A percentile compares a stretch with the other conserved stretches of the same genome.
These are phyloP conservation scores for Caenorhabditis briggsae DNA, from an alignment of 1,140 invertebrate genomes.

Conservation along the genomic window DNA sequence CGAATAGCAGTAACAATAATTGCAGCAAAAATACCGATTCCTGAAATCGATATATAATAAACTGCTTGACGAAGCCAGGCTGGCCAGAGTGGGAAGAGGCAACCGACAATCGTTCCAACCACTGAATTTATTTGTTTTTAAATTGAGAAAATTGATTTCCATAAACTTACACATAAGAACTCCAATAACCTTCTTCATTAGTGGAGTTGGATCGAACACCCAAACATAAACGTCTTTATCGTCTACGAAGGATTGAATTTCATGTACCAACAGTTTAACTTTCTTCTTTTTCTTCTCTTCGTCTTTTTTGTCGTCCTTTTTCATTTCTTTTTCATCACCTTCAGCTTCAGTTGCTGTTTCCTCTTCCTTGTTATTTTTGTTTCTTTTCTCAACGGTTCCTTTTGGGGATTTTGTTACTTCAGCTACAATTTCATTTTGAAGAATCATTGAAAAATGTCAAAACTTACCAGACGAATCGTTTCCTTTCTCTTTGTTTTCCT, in stretches of 20 bases:
- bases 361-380: constrained; percentile 78
- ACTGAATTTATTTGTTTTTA: constrained; percentile 80
- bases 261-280: constrained; percentile 73
- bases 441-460: constrained; percentile 75
- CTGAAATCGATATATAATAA: constrained; percentile 94
- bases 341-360: constrained; percentile 34
- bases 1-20: constrained; percentile 89
- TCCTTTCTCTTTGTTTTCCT: constrained; percentile 80
- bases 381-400: constrained; percentile 82
- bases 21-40: constrained; percentile 91
- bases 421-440: constrained; percentile 74
- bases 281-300: constrained; percentile 77
- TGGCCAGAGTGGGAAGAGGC: constrained; percentile 98
- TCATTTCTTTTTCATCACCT: constrained; percentile 69
- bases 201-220: constrained; percentile 97
- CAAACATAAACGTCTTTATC: constrained; percentile 89
- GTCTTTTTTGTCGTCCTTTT: constrained; percentile 29
- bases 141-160: not conserved
- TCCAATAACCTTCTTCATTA: constrained; percentile 95
- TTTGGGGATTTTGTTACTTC: constrained; percentile 79
- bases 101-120: constrained; percentile 92
- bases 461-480: constrained; percentile 85
- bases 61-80: constrained; percentile 91
- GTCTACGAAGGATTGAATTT: constrained; percentile 72
- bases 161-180: constrained; percentile 82